Conservation (phyloP, 2,113 vertebrate genomes). For the Stictonetta naevosa region DNA sequence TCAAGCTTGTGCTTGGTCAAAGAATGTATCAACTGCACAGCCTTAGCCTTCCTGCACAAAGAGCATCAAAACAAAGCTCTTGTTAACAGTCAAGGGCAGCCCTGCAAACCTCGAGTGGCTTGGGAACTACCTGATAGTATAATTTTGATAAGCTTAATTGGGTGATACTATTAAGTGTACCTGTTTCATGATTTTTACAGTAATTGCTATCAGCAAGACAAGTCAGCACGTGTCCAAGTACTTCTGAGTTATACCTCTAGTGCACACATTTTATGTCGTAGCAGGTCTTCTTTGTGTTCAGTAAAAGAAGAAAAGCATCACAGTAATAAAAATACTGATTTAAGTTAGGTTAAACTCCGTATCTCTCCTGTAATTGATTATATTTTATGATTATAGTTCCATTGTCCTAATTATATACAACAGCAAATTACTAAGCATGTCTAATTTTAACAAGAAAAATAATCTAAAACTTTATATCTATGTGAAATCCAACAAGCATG, state of each 20-base stretch:
- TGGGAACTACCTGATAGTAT: not conserved
- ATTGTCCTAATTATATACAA: not conserved
- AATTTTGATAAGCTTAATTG: not conserved
- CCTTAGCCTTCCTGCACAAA: not conserved
- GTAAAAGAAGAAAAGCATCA: not conserved
- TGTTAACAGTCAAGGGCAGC: not conserved
- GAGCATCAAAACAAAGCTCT: not conserved
- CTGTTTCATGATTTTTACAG: not conserved
- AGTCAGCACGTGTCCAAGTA: not conserved
- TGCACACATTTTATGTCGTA: not conserved
- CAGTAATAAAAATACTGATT: not conserved
- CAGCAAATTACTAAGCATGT: not conserved
- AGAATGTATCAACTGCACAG: not conserved
- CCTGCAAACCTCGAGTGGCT: not conserved
- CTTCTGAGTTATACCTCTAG: not conserved
- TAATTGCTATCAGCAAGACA: not conserved
- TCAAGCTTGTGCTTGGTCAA: not conserved
- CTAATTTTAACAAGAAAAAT: not conserved
- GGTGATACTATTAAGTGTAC: not conserved
- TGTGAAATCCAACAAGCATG: not conserved
- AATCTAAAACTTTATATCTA: not conserved
- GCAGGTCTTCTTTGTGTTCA: not conserved
- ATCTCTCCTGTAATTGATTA: not conserved
- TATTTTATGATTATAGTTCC: not conserved
- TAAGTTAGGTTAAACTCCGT: not conserved